A percentile compares a stretch with the other conserved stretches of the same genome.
These are phyloP conservation scores for Arenaria interpres DNA, from an alignment of 2,113 vertebrate genomes.

Conservation along the genomic window DNA sequence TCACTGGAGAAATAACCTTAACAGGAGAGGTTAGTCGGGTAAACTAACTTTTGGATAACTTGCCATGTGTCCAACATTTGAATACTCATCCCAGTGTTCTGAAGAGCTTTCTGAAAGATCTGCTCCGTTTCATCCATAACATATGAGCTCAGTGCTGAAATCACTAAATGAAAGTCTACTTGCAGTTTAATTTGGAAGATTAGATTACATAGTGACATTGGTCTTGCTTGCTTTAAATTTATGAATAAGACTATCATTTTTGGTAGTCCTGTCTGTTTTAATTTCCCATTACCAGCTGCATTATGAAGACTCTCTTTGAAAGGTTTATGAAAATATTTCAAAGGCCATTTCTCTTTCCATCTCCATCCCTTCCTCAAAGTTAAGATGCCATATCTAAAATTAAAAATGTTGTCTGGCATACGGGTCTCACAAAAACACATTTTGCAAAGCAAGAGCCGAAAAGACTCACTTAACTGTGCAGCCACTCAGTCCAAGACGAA, in stretches of 20 bases:
- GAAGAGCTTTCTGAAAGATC: not conserved
- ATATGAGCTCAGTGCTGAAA: not conserved
- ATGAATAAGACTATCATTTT: not conserved
- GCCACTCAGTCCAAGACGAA: not conserved
- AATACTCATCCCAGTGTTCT: not conserved
- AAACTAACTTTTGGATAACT: not conserved
- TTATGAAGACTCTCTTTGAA: not conserved
- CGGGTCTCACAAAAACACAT: not conserved
- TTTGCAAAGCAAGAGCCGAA: not conserved
- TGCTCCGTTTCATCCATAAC: not conserved
- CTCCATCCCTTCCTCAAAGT: not conserved
- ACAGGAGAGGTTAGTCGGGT: not conserved
- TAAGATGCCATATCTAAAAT: not conserved
- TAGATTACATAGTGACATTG: not conserved
- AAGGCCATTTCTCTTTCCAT: not conserved
- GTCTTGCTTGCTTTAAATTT: not conserved
- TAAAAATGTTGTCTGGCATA: not conserved
- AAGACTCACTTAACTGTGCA: not conserved
- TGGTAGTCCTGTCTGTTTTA: not conserved
- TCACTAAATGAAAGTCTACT: not conserved
- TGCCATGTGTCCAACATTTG: not conserved
- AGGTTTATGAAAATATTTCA: not conserved
- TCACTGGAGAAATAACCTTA: not conserved
- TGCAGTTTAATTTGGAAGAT: not conserved
- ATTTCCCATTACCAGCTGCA: not conserved